Evolutionary conservation across 2,797 vertebrate genomes (phyloP).

Genomic region (Mormyrops boulengeri): DNA sequence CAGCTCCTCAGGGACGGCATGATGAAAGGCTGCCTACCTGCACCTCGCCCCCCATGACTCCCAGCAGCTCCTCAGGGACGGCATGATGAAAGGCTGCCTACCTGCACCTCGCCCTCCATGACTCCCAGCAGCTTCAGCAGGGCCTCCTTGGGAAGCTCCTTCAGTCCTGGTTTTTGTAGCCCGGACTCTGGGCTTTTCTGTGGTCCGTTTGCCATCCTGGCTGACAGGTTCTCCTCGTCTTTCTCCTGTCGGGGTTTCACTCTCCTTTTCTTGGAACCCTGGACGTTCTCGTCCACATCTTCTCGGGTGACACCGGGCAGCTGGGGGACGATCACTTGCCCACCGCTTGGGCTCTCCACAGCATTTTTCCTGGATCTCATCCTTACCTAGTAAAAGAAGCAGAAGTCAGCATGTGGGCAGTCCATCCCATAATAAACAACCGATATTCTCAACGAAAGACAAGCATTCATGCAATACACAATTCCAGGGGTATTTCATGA

Average conservation of each 20-base stretch:
- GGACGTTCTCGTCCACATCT: slow-evolving; percentile 64
- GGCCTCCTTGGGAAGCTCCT: slow-evolving; percentile 75
- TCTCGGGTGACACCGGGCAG: slow-evolving; percentile 53
- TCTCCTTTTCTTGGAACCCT: slow-evolving; percentile 69
- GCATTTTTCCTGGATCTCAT: slow-evolving; percentile 85
- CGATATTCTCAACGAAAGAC: not conserved
- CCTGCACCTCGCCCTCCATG: slow-evolving; percentile 97
- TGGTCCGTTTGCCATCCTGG: slow-evolving; percentile 58
- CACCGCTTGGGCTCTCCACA: slow-evolving; percentile 65
- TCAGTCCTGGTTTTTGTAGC: slow-evolving; percentile 50
- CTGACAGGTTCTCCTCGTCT: slow-evolving; percentile 55
- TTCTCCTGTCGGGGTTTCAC: slow-evolving; percentile 62
- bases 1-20: too few species aligned
- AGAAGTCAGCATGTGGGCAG: slow-evolving; percentile 11
- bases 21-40: slow-evolving; percentile 67
- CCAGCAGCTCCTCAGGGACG: too few species aligned
- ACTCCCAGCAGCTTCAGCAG: slow-evolving; percentile 82
- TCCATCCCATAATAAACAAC: not conserved
- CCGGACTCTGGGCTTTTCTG: slow-evolving; percentile 55
- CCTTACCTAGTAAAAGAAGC: slow-evolving; percentile 53
- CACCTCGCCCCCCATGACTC: slow-evolving; percentile 93
- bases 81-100: slow-evolving; percentile 45
- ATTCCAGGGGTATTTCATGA: not conserved
- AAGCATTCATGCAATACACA: not conserved
- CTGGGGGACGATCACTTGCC: slow-evolving; percentile 60